These are phyloP conservation scores for Stomatorhinus walkeri DNA, from an alignment of 2,797 vertebrate species.

Conservation along the genomic window DNA sequence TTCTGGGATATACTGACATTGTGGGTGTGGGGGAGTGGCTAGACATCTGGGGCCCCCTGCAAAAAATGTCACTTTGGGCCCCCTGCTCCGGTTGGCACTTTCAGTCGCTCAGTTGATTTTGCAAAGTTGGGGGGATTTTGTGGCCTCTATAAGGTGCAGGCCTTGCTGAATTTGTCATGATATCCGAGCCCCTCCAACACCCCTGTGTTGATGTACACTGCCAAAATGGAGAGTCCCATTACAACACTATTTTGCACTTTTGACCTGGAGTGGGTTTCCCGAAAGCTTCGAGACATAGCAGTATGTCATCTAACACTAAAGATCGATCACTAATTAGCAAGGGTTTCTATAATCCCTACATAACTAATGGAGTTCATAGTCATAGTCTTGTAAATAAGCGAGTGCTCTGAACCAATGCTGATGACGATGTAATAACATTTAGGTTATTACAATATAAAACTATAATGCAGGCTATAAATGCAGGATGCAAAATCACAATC, in stretches of 20 bases:
- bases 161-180: background rate
- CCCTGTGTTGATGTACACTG: background rate
- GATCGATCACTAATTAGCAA: background rate
- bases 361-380: background rate
- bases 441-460: background rate
- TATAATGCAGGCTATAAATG: background rate
- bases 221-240: background rate
- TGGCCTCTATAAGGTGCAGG: background rate
- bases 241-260: background rate
- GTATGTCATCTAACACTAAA: background rate
- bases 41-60: background rate
- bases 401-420: background rate
- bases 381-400: background rate
- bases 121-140: background rate
- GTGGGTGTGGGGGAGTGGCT: background rate
- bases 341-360: background rate
- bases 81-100: background rate
- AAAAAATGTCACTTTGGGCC: background rate
- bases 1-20: background rate
- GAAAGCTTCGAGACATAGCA: background rate
- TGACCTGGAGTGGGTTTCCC: background rate
- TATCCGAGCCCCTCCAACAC: background rate
- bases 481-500: background rate
- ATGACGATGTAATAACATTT: background rate
- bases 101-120: background rate